Evolutionary conservation across 2,888 invertebrate species (phyloP).

Genomic region (Hipparchia sbordonii): DNA sequence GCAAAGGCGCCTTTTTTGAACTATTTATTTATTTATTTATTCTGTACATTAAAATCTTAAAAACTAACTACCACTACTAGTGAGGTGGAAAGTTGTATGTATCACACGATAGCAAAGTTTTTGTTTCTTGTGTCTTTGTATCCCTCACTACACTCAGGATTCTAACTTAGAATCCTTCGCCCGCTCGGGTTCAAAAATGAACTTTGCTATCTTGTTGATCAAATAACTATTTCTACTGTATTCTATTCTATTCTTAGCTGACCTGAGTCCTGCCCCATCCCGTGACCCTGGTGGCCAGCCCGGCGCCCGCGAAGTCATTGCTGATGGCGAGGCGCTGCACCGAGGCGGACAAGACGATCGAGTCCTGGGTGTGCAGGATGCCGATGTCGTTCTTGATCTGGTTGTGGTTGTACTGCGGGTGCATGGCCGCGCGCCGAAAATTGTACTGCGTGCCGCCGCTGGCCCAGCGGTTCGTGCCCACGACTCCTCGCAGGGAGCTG

Average conservation of each 20-base stretch:
- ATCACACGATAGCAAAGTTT: too few species aligned
- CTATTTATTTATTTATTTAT: too few species aligned
- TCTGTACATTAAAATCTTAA: too few species aligned
- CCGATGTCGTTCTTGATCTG: slow-evolving; percentile 53
- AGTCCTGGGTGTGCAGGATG: slow-evolving; percentile 41
- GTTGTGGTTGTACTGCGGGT: slow-evolving; percentile 54
- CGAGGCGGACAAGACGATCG: slow-evolving; percentile 35
- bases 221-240: too few species aligned
- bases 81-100: too few species aligned
- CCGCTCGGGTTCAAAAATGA: too few species aligned
- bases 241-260: slow-evolving; percentile 20
- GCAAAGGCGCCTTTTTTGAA: too few species aligned
- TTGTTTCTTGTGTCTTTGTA: too few species aligned
- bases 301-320: slow-evolving; percentile 41
- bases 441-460: slow-evolving; percentile 52
- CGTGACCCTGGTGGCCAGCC: slow-evolving; percentile 43
- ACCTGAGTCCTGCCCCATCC: slow-evolving; percentile 52
- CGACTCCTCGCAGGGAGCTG: slow-evolving; percentile 56
- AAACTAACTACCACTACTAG: too few species aligned
- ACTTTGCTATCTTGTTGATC: too few species aligned
- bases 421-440: slow-evolving; percentile 58
- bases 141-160: too few species aligned
- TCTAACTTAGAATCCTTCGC: too few species aligned
- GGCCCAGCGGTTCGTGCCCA: slow-evolving; percentile 62
- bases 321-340: slow-evolving; percentile 36